Evolutionary conservation across 2,797 vertebrate genomes (phyloP), one percentile per base, ranked within the genome.

Genomic region (Sparidentex hasta): DNA sequence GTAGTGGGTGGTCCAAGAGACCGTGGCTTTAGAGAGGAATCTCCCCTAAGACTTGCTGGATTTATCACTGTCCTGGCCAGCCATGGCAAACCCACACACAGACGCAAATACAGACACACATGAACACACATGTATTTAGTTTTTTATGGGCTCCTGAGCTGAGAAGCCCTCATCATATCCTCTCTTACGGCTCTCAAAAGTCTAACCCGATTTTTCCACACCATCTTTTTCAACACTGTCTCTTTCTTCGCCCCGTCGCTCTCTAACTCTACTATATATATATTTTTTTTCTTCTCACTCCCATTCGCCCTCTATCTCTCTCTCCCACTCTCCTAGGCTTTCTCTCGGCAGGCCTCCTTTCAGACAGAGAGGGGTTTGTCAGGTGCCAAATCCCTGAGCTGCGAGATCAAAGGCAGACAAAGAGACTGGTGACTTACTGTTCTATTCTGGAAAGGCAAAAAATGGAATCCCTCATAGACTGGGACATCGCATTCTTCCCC

Each of bases 401-500:
- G 78, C 73, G 77, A 92, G 92, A 94, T 95, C 93, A 95, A 92
- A 92, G 89, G 66, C 80, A 80, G 87, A 94, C 93, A 94, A 94
- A 94, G 86, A 91, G 81, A 87, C 90, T 91, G 90, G 88, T 91
- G 90, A 93, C 94, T 94, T 93, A 93, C 92, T 93, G 92, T 93
- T 93, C 93, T 93, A 93, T 91, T 94, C 91, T 93, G 84, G 89
- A 93, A 87, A 86, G 76, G 89, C 85, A 88, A 87, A 90, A 93
- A 94, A 92, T 92, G 87, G 85, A 93, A 92, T 91, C 89, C 91
- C 89, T 93, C 90, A 91, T 88, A 91, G 88, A 88, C 84, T 13
- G 78, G 91, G 92, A 91, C 91, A 86, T 89, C 77, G 23, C 93
- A 94, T 92, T 94, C 90, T 90, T 88, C 81, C 80, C 87, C 33